Conservation (phyloP, 2,797 vertebrate species). For the Hoplostethus mediterraneus region DNA sequence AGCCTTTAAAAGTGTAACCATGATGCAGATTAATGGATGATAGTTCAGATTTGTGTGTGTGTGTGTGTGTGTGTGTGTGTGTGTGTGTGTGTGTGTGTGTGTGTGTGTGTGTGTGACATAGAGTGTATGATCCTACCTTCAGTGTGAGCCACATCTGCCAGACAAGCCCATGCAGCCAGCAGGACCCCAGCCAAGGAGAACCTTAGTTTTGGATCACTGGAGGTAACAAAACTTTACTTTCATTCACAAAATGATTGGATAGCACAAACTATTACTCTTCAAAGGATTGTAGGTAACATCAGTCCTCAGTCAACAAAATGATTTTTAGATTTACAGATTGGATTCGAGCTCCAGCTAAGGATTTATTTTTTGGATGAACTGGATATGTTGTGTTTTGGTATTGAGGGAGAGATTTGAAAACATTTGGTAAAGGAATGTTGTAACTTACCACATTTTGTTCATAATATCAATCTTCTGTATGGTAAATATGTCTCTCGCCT, state of each 20-base stretch:
- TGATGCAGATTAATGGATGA: no score
- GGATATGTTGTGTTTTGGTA: no score
- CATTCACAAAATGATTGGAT: no score
- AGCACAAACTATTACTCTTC: no score
- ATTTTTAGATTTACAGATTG: neutral
- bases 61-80: neutral
- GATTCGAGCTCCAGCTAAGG: neutral
- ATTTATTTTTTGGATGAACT: no score
- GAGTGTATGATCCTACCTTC: constrained; percentile 29
- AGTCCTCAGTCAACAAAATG: no score
- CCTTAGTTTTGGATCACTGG: constrained; percentile 50
- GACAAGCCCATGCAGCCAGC: constrained; percentile 42
- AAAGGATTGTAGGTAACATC: no score
- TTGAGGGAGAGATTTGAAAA: neutral
- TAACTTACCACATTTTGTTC: constrained; percentile 67
- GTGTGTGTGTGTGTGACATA: constrained; percentile 51
- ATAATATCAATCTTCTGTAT: constrained; percentile 8
- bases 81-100: neutral
- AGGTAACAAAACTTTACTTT: neutral
- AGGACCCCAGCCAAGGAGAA: constrained; percentile 57
- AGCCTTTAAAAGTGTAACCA: no score
- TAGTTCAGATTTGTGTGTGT: neutral
- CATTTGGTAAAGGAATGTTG: neutral
- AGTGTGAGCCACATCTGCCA: constrained; percentile 42
- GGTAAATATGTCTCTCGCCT: neutral